Base-by-base conservation (phyloP, 2,797 vertebrate species). In the Ctenopoma kingsleyae region DNA sequence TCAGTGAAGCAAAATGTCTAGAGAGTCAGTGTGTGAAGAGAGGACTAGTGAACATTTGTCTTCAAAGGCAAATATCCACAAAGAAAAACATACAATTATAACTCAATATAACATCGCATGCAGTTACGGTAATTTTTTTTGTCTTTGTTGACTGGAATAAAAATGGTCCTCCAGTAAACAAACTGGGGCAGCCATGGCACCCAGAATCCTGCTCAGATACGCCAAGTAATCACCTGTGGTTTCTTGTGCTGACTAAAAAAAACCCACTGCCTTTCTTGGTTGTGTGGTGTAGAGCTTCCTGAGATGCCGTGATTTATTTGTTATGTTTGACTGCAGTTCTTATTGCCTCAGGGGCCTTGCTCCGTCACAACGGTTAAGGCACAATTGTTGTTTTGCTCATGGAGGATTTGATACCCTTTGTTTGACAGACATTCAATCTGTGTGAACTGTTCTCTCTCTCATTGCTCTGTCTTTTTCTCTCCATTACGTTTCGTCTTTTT, bases 251-350 rank as follows among this genome's bases (percentile, higher is more conserved):
- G 77, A 68, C 72, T 57, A 27, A 68, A 80, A 84, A 71, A 61
- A 57, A 44, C 46, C 11, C 49, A 57, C 51, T 51, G 56, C 62
- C 76, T 81, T 68, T 71, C 70, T 81, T 25, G 55, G 68, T 78
- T 56, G 75, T 84, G 77, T 80, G 86, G 85, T 82, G 71, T 58
- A 5, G 61, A 54, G 65, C 82, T 90, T 91, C 82, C 83, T 87
- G 87, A 81, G 81, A 89, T 87, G 83, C 85, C 7, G 71, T 88
- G 87, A 91, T 92, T 89, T 90, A 85, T 89, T 90, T 88, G 82
- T 86, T 86, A 73, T 87, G 76, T 90, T 87, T 88, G 73, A 82
- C 75, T 90, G 51, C 81, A 86, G 78, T 81, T 78, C 79, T 83
- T 76, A 66, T 77, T 71, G 82, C 83, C 89, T 53, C 58, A 74